Conservation (phyloP, 1,140 invertebrate species). For the Diorhabda carinulata region DNA sequence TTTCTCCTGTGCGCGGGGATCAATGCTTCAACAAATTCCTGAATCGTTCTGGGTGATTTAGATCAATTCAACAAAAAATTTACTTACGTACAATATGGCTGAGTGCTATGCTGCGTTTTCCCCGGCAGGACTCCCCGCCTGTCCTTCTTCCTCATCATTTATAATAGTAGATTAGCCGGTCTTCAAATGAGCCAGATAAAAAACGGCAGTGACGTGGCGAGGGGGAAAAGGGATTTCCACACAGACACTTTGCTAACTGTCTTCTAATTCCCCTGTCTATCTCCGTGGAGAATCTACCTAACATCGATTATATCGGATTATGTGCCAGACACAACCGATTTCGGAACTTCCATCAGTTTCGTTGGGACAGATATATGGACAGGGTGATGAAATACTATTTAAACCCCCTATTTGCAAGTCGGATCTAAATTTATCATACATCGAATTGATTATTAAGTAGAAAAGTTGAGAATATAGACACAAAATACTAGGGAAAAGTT, state of each 20-base stretch:
- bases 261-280: slow-evolving; percentile 41
- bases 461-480: too few species aligned
- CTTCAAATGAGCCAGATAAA: slow-evolving; percentile 34
- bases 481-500: too few species aligned
- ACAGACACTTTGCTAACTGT: slow-evolving; percentile 39
- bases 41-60: too few species aligned
- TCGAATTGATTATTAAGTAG: too few species aligned
- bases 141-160: slow-evolving; percentile 36
- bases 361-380: not conserved
- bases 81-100: too few species aligned
- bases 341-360: not conserved
- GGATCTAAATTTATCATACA: too few species aligned
- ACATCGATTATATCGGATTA: slow-evolving; percentile 39
- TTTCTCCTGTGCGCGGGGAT: too few species aligned
- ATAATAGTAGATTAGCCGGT: slow-evolving; percentile 38
- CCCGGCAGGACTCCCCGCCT: slow-evolving; percentile 5
- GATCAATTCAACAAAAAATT: too few species aligned
- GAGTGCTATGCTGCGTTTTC: not conserved
- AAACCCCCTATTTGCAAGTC: too few species aligned
- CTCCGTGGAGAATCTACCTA: slow-evolving; percentile 36
- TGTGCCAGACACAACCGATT: slow-evolving; percentile 27
- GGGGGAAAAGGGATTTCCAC: slow-evolving; percentile 18
- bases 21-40: too few species aligned
- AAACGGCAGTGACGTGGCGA: slow-evolving; percentile 22
- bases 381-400: not conserved